Percentiles rank a stretch among this genome's conserved stretches.
Conservation (phyloP, 2,113 vertebrate species). For the Lates calcarifer region DNA sequence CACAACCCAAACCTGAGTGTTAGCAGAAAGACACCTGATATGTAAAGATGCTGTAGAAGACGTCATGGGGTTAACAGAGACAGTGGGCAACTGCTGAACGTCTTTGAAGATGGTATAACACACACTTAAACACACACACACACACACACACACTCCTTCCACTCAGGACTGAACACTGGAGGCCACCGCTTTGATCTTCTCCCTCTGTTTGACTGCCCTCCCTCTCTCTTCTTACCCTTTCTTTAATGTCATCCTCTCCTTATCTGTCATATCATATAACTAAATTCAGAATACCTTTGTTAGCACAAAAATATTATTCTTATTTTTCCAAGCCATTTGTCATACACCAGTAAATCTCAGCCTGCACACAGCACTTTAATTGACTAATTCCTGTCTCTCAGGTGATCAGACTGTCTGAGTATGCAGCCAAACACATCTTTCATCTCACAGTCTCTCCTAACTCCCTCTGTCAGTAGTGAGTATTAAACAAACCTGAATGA, state of each 20-base stretch:
- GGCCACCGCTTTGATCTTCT: conserved; percentile 51
- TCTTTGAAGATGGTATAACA: conserved; percentile 46
- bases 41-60: background rate
- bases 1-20: too few relatives aligned
- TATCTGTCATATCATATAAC: background rate
- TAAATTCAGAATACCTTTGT: background rate
- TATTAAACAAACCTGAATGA: conserved; percentile 17
- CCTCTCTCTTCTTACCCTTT: background rate
- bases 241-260: conserved; percentile 1
- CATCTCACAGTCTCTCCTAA: conserved; percentile 12
- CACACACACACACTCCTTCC: conserved; percentile 28
- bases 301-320: background rate
- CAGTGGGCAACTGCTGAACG: background rate
- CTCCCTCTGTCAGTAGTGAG: conserved; percentile 14
- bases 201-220: conserved; percentile 12
- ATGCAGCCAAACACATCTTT: conserved; percentile 36
- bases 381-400: background rate
- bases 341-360: background rate
- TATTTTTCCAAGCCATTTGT: background rate
- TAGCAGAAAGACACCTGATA: too few relatives aligned
- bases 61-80: conserved; percentile 16
- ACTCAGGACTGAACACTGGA: background rate
- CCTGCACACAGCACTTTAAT: background rate
- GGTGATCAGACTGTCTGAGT: conserved; percentile 46
- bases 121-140: conserved; percentile 16